phyloP scores from a whole-genome alignment of 2,888 invertebrate species.

The Apamea crenata region DNA sequence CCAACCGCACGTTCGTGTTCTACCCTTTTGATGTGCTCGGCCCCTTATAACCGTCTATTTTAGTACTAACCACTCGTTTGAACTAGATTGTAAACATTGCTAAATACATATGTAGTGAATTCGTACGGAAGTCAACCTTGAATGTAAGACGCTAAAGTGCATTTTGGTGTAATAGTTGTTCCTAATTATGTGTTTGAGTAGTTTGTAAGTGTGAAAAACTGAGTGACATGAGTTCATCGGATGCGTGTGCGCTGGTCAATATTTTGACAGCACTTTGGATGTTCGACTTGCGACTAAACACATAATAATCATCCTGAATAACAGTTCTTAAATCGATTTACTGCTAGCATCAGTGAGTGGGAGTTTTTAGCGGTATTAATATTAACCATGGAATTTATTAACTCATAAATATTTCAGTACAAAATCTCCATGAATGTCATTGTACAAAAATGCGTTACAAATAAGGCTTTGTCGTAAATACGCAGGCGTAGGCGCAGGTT shows the following conservation, averaged over 20 bases:
- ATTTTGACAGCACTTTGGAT: slow-evolving; percentile 29
- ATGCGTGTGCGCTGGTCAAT: slow-evolving; percentile 32
- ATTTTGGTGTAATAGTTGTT: slow-evolving; percentile 8
- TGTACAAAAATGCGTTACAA: slow-evolving; percentile 71
- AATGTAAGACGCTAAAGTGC: background rate
- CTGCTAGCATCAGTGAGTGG: background rate
- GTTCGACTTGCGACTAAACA: too few relatives aligned
- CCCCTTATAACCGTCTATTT: slow-evolving; percentile 48
- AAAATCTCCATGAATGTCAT: slow-evolving; percentile 60
- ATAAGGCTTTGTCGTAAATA: slow-evolving; percentile 73
- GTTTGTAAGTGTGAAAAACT: slow-evolving; percentile 56
- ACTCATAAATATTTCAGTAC: slow-evolving; percentile 41
- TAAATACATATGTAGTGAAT: background rate
- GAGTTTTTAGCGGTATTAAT: slow-evolving; percentile 3
- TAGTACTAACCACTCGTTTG: slow-evolving; percentile 23
- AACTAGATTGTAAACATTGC: slow-evolving; percentile 42
- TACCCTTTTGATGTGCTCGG: slow-evolving; percentile 59
- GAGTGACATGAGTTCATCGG: slow-evolving; percentile 39
- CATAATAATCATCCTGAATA: too few relatives aligned
- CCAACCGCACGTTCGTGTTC: slow-evolving; percentile 26
- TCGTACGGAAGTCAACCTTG: slow-evolving; percentile 13
- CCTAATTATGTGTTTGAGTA: slow-evolving; percentile 26
- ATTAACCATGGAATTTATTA: slow-evolving; percentile 37
- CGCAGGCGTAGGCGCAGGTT: slow-evolving; percentile 73
- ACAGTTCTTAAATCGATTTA: background rate